A percentile compares a stretch with the other conserved stretches of the same genome.
Conservation (phyloP, 37 sponge, comb jelly and placozoan species). For the Ephydatia muelleri region DNA sequence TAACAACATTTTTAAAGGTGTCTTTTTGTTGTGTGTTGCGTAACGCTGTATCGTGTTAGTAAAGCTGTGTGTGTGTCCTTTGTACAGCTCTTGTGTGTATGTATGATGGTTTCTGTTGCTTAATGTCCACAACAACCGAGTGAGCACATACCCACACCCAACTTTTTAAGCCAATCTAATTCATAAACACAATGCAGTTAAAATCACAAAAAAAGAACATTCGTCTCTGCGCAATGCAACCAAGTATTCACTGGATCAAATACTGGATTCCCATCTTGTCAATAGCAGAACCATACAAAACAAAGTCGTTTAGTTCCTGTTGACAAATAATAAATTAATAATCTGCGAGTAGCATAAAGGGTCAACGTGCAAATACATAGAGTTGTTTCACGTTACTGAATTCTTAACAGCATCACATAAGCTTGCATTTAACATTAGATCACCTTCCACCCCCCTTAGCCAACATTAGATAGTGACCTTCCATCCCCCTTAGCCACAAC, state of each 20-base stretch:
- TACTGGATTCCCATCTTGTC: conserved; percentile 50
- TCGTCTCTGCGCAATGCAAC: not conserved
- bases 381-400: no score
- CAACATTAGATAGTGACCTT: no score
- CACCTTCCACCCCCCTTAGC: no score
- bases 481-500: no score
- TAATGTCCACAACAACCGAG: not conserved
- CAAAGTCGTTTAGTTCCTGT: conserved; percentile 52
- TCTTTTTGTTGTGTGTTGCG: no score
- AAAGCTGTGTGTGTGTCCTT: not conserved
- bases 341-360: not conserved
- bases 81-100: not conserved
- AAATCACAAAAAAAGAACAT: not conserved
- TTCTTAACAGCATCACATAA: no score
- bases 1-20: not conserved
- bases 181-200: not conserved
- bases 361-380: not conserved
- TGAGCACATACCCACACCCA: not conserved
- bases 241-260: not conserved
- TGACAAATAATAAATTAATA: not conserved
- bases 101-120: not conserved
- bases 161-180: not conserved
- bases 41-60: not conserved
- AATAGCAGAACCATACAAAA: conserved; percentile 40
- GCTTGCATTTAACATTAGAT: no score